Percentiles rank a stretch among this genome's conserved stretches.
Conservation (phyloP, 1,140 invertebrate species). For the Cheumatopsyche charites region DNA sequence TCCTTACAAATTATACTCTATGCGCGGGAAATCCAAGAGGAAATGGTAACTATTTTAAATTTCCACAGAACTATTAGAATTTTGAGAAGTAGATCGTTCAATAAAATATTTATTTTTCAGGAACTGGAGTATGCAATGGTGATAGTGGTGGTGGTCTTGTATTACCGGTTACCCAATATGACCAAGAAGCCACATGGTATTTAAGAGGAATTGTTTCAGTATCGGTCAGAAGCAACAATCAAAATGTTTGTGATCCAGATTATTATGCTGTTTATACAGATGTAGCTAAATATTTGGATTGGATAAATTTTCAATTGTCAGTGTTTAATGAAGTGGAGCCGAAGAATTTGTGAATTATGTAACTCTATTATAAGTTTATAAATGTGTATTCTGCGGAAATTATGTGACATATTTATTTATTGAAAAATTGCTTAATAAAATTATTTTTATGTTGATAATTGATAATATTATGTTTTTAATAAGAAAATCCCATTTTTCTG, state of each 20-base stretch:
- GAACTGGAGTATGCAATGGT: conserved; percentile 66
- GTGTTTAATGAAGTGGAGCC: too few relatives aligned
- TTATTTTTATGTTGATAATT: too few relatives aligned
- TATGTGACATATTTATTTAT: too few relatives aligned
- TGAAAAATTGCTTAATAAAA: too few relatives aligned
- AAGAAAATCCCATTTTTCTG: too few relatives aligned
- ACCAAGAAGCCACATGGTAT: conserved; percentile 61
- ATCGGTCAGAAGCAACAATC: conserved; percentile 58
- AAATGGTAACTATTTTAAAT: conserved; percentile 30
- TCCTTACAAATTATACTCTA: conserved; percentile 35
- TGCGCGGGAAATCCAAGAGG: conserved; percentile 43
- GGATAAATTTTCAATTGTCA: conserved; percentile 52
- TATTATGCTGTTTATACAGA: conserved; percentile 67
- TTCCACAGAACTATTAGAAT: too few relatives aligned
- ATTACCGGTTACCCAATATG: conserved; percentile 56
- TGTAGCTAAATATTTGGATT: conserved; percentile 64
- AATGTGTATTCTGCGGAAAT: too few relatives aligned
- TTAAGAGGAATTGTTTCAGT: conserved; percentile 65
- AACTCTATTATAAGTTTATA: too few relatives aligned
- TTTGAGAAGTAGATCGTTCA: too few relatives aligned
- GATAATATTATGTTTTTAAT: too few relatives aligned
- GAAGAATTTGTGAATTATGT: too few relatives aligned
- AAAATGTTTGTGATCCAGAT: conserved; percentile 60
- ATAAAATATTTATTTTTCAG: conserved; percentile 51
- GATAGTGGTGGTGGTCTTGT: conserved; percentile 69